Evolutionary conservation across 2,888 invertebrate species (phyloP).

Genomic region (Hirtodrosophila histrioides): DNA sequence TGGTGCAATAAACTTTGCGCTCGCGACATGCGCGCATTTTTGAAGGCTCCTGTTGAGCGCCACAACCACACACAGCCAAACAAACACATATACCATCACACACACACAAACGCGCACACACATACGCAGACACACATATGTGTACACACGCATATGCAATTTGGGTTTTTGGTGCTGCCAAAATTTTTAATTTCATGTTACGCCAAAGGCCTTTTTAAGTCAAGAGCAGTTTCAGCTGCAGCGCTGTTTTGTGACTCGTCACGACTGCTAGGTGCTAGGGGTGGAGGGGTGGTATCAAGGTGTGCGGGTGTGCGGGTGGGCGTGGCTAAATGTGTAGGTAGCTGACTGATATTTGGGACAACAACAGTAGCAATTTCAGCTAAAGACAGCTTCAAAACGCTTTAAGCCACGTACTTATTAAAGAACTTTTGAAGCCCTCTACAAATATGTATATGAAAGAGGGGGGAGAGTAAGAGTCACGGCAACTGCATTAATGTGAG

Average conservation of each 20-base stretch:
- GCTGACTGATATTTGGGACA: slow-evolving; percentile 22
- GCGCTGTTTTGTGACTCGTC: slow-evolving; percentile 19
- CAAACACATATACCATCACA: slow-evolving; percentile 7
- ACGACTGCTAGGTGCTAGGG: background rate
- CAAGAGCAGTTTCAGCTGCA: slow-evolving; percentile 43
- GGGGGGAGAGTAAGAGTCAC: too few relatives aligned
- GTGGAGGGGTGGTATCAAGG: slow-evolving; percentile 27
- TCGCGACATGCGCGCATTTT: slow-evolving; percentile 69
- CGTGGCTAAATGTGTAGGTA: slow-evolving; percentile 4
- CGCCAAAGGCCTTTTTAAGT: slow-evolving; percentile 58
- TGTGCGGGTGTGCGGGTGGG: slow-evolving; percentile 9
- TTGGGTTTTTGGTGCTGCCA: slow-evolving; percentile 50
- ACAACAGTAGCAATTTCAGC: slow-evolving; percentile 3
- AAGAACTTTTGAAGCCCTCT: too few relatives aligned
- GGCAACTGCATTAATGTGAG: too few relatives aligned
- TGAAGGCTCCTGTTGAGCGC: slow-evolving; percentile 67
- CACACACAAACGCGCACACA: slow-evolving; percentile 2
- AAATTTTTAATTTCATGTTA: slow-evolving; percentile 71
- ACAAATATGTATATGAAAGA: too few relatives aligned
- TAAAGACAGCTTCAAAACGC: slow-evolving; percentile 6
- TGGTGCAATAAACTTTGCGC: slow-evolving; percentile 63
- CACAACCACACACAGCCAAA: slow-evolving; percentile 11
- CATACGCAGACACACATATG: slow-evolving; percentile 8
- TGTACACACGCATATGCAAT: slow-evolving; percentile 9
- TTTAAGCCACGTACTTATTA: background rate